Base-by-base conservation (phyloP, 1,140 invertebrate species). In the Achatina immaculata region DNA sequence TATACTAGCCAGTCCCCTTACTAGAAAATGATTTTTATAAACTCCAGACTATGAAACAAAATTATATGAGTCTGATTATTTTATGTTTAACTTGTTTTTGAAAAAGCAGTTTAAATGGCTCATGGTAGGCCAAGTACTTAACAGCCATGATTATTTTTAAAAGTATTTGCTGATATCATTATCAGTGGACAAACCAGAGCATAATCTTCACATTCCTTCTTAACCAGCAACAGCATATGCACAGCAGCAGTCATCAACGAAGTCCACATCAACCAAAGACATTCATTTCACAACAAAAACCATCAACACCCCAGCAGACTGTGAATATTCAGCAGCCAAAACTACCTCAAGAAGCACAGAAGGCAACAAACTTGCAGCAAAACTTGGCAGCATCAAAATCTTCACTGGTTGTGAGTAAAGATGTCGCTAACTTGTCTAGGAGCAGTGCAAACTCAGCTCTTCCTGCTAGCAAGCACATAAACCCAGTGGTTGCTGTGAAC, bases 301-400 rank as follows among this genome's bases (percentile, higher is more conserved):
- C 68, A 40, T 34, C 24, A 1, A 34, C 68, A 40, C 11, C 42
- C 36, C 68, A 69, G 68, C 68, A 40, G 4, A n/a, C 24, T 2
- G 36, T 11, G 14, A 69, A 40, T n/a, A 4, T 42, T 7, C 14
- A 42, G 36, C 74, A 62, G 51, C 74, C 58, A n/a, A 76, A 76
- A 65, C 34, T 11, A 62, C 9, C 74, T 76, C 74, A 76, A 36
- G 74, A 76, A 58, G 9, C 31, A 31, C n/a, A 16, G 6, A 76
- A 76, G 51, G 21, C n/a, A 36, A 55, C 34, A 9, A 62, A 65
- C 34, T 1, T 40, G 24, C 40, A 36, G n/a, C 74, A 58, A 19
- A 48, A 62, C 14, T 62, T 62, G 74, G 74, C 74, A 76, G 74
- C 74, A 62, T n/a, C 36, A 11, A 73, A 31, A 73, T 73, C 71